These are phyloP conservation scores for Perca schrenkii DNA, from an alignment of 2,113 vertebrate species.

Conservation along the genomic window DNA sequence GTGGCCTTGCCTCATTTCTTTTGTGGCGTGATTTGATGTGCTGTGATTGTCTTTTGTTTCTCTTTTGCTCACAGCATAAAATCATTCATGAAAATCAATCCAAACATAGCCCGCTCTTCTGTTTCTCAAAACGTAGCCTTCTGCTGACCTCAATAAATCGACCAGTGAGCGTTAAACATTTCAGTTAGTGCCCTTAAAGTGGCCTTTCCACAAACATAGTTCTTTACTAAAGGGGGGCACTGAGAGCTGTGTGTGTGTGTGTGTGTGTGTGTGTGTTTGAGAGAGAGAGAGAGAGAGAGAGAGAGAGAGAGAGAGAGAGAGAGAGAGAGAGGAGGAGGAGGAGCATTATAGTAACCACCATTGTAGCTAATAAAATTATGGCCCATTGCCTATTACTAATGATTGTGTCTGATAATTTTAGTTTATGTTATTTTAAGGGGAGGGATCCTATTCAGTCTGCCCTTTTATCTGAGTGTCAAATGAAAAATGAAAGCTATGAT, in stretches of 20 bases:
- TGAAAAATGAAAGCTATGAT: not conserved
- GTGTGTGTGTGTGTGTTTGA: conserved; percentile 2
- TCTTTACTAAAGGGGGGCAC: conserved; percentile 53
- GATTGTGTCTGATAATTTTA: conserved; percentile 29
- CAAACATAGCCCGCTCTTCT: conserved; percentile 54
- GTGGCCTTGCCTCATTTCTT: conserved; percentile 54
- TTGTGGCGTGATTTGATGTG: conserved; percentile 73
- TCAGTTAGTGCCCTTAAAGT: conserved; percentile 77
- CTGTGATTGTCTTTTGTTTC: conserved; percentile 74
- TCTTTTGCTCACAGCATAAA: conserved; percentile 71
- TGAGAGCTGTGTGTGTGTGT: conserved; percentile 27
- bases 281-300: not conserved
- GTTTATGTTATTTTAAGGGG: conserved; percentile 24
- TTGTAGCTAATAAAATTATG: conserved; percentile 44
- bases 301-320: not conserved
- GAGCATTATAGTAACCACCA: conserved; percentile 14
- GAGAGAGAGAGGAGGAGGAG: not conserved
- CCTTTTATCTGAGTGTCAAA: conserved; percentile 19
- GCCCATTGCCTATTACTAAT: conserved; percentile 35
- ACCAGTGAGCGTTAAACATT: conserved; percentile 75
- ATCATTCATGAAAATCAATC: conserved; percentile 82
- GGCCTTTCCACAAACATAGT: conserved; percentile 74
- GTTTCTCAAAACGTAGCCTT: conserved; percentile 76
- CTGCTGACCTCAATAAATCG: conserved; percentile 84
- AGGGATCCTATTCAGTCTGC: not conserved